phyloP scores from a whole-genome alignment of 2,113 vertebrate genomes.

The Bos taurus region DNA sequence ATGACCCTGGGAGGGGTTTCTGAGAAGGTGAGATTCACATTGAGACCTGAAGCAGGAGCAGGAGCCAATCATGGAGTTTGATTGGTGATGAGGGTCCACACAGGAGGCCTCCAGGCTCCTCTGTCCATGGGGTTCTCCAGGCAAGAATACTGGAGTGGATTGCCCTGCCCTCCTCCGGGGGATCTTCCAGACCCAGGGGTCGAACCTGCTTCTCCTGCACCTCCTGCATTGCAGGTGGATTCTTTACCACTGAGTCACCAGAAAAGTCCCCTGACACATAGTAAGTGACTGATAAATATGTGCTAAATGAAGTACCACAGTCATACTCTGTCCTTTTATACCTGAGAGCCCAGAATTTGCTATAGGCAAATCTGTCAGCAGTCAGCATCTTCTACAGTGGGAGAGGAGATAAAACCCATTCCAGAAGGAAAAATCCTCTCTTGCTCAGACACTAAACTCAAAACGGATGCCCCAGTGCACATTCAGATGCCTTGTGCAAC shows the following conservation, averaged over 20 bases:
- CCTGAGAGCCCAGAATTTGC: background rate
- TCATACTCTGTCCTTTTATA: background rate
- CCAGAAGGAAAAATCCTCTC: background rate
- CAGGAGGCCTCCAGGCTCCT: background rate
- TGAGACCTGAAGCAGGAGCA: background rate
- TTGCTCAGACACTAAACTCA: background rate
- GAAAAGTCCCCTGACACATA: background rate
- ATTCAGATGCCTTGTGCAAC: background rate
- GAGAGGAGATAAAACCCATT: background rate
- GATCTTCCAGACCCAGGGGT: background rate
- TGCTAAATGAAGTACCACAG: background rate
- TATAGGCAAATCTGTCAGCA: background rate
- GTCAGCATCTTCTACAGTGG: background rate
- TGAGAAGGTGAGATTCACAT: background rate
- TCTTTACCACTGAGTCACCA: background rate
- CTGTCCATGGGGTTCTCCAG: background rate
- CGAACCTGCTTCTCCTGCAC: accelerated
- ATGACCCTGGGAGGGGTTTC: background rate
- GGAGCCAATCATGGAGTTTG: background rate
- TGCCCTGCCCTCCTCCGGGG: background rate
- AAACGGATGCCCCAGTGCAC: background rate
- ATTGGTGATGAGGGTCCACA: background rate
- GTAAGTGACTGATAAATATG: background rate
- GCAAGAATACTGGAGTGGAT: background rate
- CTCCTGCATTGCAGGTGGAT: background rate